Evolutionary conservation across 2,113 vertebrate genomes (phyloP).

Genomic region (Saccopteryx leptura): DNA sequence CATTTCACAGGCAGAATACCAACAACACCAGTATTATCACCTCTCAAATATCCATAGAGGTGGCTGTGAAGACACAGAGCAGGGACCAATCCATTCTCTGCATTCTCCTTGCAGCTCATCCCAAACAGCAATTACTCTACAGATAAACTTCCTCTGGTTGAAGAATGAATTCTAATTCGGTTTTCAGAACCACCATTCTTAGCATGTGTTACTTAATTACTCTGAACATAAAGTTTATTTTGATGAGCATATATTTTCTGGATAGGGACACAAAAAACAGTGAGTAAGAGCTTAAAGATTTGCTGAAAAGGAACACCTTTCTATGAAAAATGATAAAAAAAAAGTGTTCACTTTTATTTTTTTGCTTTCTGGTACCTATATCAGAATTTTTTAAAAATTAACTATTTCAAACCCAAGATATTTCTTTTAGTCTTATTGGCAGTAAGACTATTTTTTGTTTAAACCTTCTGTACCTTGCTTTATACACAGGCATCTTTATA

Average conservation of each 20-base stretch:
- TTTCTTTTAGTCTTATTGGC: conserved; percentile 5
- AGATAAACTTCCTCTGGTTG: background rate
- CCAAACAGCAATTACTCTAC: background rate
- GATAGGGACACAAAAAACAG: background rate
- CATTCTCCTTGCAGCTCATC: background rate
- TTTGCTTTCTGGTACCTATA: background rate
- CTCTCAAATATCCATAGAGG: background rate
- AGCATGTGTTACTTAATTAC: background rate
- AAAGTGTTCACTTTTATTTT: conserved; percentile 35
- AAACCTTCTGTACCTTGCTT: background rate
- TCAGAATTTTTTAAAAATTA: conserved; percentile 28
- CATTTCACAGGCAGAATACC: conserved; percentile 19
- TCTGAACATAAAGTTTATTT: conserved; percentile 57
- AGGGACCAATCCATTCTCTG: background rate
- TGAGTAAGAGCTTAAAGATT: background rate
- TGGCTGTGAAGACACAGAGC: conserved; percentile 26
- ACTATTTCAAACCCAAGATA: background rate
- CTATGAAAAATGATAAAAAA: background rate
- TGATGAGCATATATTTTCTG: conserved; percentile 27
- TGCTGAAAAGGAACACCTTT: background rate
- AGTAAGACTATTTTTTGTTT: conserved; percentile 16
- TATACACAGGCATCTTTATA: background rate
- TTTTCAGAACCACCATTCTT: conserved; percentile 27
- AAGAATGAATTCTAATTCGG: conserved; percentile 10
- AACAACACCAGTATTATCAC: background rate